phyloP scores from a whole-genome alignment of 2,888 invertebrate genomes.

The Eucriotettix oculatus region DNA sequence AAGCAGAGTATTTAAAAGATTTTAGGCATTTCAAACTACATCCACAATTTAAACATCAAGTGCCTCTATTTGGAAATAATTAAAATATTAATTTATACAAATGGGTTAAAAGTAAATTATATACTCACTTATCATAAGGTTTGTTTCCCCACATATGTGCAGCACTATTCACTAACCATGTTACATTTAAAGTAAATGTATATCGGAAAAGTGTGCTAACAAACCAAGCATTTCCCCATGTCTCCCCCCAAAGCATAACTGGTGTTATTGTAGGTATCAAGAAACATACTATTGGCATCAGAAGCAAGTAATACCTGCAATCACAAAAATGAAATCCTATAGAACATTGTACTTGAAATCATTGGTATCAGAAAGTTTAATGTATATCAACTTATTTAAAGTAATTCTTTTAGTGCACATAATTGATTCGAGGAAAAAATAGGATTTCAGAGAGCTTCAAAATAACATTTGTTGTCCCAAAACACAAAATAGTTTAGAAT shows the following conservation, averaged over 20 bases:
- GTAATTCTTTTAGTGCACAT: neutral
- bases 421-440: neutral
- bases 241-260: slow-evolving; percentile 62
- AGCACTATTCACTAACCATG: slow-evolving; percentile 82
- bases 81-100: too few species aligned
- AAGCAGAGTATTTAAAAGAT: too few species aligned
- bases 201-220: slow-evolving; percentile 60
- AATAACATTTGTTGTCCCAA: too few species aligned
- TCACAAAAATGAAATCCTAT: neutral
- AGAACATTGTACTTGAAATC: too few species aligned
- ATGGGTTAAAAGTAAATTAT: neutral
- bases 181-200: slow-evolving; percentile 62
- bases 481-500: too few species aligned
- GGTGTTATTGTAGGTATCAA: slow-evolving; percentile 59
- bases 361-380: too few species aligned
- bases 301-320: slow-evolving; percentile 51
- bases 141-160: slow-evolving; percentile 68
- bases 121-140: slow-evolving; percentile 51
- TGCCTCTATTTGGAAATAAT: too few species aligned
- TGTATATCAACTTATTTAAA: neutral
- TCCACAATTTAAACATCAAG: too few species aligned
- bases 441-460: too few species aligned
- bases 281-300: slow-evolving; percentile 63
- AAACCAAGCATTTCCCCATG: slow-evolving; percentile 40
- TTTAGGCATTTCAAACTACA: too few species aligned